Base-by-base conservation (phyloP, 2,888 invertebrate species). In the Thereva unica region DNA sequence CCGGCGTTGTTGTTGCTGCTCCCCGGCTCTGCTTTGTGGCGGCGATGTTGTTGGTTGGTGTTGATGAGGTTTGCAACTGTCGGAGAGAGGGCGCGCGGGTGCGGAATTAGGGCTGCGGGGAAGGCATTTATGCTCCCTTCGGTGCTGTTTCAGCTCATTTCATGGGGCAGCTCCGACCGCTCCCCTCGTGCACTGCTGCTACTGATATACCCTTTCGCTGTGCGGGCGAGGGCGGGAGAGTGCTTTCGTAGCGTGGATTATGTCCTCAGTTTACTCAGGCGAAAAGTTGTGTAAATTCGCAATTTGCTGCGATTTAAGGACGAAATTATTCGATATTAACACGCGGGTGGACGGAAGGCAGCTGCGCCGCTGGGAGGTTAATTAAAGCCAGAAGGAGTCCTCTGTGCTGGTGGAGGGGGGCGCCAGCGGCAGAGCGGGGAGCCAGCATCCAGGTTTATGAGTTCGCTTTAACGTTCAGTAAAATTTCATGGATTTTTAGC, bases 271-370 rank as follows among this genome's bases (percentile, higher is more conserved):
- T 61, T 40, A 38, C 50, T 38, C 50, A 38, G 41, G 34, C 49
- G 61, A 23, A 61, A 61, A 61, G 41, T 61, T 61, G 40, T 59
- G 63, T 41, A 54, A 61, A 56, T 64, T 67, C 50, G 64, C 44
- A 47, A 47, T 56, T 56, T 56, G 38, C 56, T n/a, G 23, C 64
- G 67, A 67, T 64, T 64, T 67, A 64, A 57, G 64, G 52, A 23
- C 56, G 67, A 63, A 57, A 67, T 67, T 64, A 67, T 67, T 52
- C 64, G 67, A 57, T 67, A 64, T 64, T 67, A 67, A 67, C 57
- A 64, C 47, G 40, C 45, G 45, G 47, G 47, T 54, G 50, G 50
- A 52, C 57, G 23, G 57, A 44, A 49, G 10, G 47, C 45, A 53
- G 63, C 10, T 63, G 42, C 5, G 34, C 38, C 10, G 47, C 37